Conservation (phyloP, 2,797 vertebrate species). For the Cyclura pinguis region DNA sequence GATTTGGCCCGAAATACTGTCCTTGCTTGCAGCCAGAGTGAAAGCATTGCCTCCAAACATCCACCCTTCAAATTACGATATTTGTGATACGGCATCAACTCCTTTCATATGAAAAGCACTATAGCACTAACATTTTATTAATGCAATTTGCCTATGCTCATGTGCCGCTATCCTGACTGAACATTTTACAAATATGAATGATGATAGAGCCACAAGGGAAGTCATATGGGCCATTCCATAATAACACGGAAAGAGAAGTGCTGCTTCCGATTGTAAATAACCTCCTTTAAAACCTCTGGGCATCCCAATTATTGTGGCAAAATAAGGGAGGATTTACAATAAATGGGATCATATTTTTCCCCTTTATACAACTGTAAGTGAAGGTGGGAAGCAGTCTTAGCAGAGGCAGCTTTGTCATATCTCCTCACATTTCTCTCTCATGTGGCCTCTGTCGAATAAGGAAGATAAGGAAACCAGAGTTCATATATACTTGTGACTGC, state of each 20-base stretch:
- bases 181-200: slow-evolving; percentile 23
- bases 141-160: background rate
- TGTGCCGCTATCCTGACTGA: background rate
- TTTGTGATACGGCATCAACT: background rate
- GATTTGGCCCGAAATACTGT: background rate
- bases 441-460: slow-evolving; percentile 51
- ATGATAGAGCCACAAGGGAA: background rate
- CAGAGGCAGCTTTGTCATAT: slow-evolving; percentile 19
- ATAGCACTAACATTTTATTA: background rate
- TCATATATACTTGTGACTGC: slow-evolving; percentile 52
- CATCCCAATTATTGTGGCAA: background rate
- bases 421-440: slow-evolving; percentile 25
- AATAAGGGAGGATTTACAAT: slow-evolving; percentile 4
- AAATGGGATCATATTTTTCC: slow-evolving; percentile 3
- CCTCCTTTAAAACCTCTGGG: background rate
- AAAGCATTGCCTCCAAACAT: background rate
- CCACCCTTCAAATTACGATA: background rate
- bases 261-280: background rate
- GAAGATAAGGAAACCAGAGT: slow-evolving; percentile 48
- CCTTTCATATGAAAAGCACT: background rate
- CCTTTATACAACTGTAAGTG: background rate
- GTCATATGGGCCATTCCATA: background rate
- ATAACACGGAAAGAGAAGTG: background rate
- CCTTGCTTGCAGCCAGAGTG: background rate
- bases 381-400: slow-evolving; percentile 26